phyloP scores from a whole-genome alignment of 53 echinoderm and acorn worm species.

The Echinarachnius parma region DNA sequence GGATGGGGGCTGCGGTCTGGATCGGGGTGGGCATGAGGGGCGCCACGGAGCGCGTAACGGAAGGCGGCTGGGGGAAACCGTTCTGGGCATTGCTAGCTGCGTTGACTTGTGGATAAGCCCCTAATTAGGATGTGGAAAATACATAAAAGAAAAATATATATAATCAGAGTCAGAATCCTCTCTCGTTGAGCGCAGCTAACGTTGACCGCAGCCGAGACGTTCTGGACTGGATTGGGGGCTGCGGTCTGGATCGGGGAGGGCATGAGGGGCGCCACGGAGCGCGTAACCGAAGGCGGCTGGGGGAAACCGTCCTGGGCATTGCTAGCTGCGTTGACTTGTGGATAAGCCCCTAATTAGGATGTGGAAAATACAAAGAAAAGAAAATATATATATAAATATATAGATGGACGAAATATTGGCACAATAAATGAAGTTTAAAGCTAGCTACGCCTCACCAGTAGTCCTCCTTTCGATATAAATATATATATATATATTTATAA shows the following conservation, averaged over 20 bases:
- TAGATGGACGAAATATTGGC: no score
- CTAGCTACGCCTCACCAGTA: no score
- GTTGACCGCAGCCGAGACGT: not conserved
- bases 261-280: not conserved
- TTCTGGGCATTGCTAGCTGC: not conserved
- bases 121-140: no score
- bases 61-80: conserved; percentile 7
- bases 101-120: not conserved
- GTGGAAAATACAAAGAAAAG: no score
- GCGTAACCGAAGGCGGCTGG: conserved; percentile 19
- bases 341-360: conserved; percentile 11
- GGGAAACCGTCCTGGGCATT: not conserved
- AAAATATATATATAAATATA: no score
- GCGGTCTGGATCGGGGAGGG: not conserved
- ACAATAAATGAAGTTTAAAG: no score
- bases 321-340: not conserved
- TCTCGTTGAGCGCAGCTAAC: not conserved
- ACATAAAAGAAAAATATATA: no score
- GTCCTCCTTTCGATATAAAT: no score
- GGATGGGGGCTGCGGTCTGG: not conserved
- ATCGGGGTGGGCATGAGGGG: conserved; percentile 1
- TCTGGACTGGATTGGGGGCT: not conserved
- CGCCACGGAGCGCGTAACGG: not conserved
- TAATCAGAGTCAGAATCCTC: conserved; percentile 18
- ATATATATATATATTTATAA: no score